phyloP scores from a whole-genome alignment of 1,140 invertebrate genomes.

The Drosophila kanapiae region DNA sequence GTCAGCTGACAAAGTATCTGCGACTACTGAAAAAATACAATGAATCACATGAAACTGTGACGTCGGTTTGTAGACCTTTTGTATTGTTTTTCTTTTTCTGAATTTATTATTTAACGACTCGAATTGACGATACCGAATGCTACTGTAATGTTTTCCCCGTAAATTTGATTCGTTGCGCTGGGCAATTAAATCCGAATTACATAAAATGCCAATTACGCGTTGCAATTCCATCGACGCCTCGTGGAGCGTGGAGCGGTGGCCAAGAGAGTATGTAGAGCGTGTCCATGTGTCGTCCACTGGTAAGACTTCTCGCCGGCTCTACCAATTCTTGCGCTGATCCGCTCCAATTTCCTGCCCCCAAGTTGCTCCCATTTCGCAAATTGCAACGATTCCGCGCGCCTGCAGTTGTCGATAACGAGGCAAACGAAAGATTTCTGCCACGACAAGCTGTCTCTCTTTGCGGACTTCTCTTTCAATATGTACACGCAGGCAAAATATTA shows the following conservation, averaged over 20 bases:
- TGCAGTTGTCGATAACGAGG: slow-evolving; percentile 19
- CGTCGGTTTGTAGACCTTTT: slow-evolving; percentile 8
- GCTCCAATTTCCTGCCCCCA: slow-evolving; percentile 41
- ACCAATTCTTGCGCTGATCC: slow-evolving; percentile 36
- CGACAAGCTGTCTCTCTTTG: slow-evolving; percentile 31
- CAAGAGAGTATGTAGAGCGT: slow-evolving; percentile 34
- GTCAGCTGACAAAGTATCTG: slow-evolving; percentile 35
- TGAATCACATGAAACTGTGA: slow-evolving; percentile 33
- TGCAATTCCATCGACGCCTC: slow-evolving; percentile 38
- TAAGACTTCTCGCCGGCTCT: slow-evolving; percentile 32
- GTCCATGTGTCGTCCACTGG: slow-evolving; percentile 38
- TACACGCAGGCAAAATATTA: neutral
- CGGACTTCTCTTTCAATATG: neutral
- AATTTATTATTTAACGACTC: slow-evolving; percentile 22
- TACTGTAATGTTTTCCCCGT: slow-evolving; percentile 15
- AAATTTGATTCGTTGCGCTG: slow-evolving; percentile 32
- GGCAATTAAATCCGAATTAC: slow-evolving; percentile 48
- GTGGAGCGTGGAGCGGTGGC: slow-evolving; percentile 20
- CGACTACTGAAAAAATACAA: slow-evolving; percentile 4
- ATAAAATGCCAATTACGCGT: slow-evolving; percentile 45
- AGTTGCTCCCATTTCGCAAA: slow-evolving; percentile 38
- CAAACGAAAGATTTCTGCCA: slow-evolving; percentile 20
- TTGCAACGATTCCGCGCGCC: slow-evolving; percentile 24
- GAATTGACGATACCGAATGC: neutral
- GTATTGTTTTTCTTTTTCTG: slow-evolving; percentile 25